Percentiles rank a stretch among this genome's conserved stretches.
These are phyloP conservation scores for Flexamia atlantica DNA, from an alignment of 2,888 invertebrate species.

Conservation along the genomic window DNA sequence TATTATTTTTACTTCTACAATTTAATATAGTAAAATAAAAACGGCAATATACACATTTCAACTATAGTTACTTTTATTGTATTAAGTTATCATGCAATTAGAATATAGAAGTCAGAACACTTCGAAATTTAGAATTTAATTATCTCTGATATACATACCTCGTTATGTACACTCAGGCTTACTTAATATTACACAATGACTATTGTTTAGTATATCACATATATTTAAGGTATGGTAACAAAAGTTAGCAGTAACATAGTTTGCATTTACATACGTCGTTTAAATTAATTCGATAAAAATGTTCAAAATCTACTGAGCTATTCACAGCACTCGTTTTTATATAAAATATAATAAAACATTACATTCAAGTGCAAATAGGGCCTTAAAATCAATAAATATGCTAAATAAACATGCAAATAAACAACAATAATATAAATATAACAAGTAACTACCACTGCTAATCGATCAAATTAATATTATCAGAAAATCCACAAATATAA, in stretches of 20 bases:
- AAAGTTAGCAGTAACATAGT: too few species aligned
- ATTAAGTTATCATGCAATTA: neutral
- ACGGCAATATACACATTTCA: neutral
- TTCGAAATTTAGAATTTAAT: slow-evolving; percentile 13
- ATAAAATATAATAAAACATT: neutral
- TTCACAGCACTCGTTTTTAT: slow-evolving; percentile 6
- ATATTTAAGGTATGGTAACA: neutral
- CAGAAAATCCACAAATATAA: too few species aligned
- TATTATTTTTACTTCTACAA: neutral
- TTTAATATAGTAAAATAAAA: neutral
- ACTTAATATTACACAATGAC: neutral
- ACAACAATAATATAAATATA: too few species aligned
- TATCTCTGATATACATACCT: neutral
- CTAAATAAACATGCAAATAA: too few species aligned
- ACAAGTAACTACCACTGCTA: too few species aligned
- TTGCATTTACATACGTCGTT: too few species aligned
- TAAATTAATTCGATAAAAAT: neutral
- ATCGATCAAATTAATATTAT: too few species aligned
- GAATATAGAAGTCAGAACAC: slow-evolving; percentile 27
- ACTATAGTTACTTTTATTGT: neutral
- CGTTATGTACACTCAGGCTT: too few species aligned
- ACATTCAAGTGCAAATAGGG: too few species aligned
- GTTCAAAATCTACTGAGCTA: neutral
- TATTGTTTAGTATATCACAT: slow-evolving; percentile 3
- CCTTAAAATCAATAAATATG: too few species aligned